Conservation (phyloP, 1,140 invertebrate genomes). For the Alviniconcha marisindica region DNA sequence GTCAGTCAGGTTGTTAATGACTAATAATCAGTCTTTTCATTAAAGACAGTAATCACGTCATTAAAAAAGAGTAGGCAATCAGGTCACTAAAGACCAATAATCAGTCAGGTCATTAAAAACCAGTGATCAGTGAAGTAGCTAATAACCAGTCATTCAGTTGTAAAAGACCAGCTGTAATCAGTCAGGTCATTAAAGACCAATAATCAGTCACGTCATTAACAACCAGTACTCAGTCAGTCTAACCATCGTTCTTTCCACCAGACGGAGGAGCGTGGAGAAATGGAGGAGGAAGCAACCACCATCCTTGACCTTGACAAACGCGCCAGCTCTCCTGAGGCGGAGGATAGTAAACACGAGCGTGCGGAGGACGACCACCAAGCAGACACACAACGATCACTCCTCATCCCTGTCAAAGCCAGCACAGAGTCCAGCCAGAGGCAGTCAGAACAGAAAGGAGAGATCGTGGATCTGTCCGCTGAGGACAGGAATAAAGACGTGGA, state of each 20-base stretch:
- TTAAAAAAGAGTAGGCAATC: too few relatives aligned
- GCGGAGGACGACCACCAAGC: neutral
- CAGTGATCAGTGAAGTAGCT: too few relatives aligned
- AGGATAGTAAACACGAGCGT: neutral
- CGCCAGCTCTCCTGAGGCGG: neutral
- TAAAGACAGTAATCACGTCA: too few relatives aligned
- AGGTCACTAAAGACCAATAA: too few relatives aligned
- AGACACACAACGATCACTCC: neutral
- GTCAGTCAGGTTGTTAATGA: too few relatives aligned
- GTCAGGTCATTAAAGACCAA: too few relatives aligned
- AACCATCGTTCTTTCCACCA: neutral
- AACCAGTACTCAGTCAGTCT: too few relatives aligned
- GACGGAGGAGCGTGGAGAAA: neutral
- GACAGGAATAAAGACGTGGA: conserved; percentile 49
- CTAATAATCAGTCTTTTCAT: too few relatives aligned
- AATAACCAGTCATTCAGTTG: too few relatives aligned
- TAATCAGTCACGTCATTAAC: too few relatives aligned
- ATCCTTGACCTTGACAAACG: neutral
- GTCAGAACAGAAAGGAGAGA: neutral
- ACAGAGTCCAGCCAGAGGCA: neutral
- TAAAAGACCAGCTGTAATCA: too few relatives aligned
- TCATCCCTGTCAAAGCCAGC: conserved; percentile 24
- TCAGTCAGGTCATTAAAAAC: too few relatives aligned
- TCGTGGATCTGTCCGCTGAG: conserved; percentile 29
- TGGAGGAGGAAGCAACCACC: neutral